These are phyloP conservation scores for Dicentrarchus labrax DNA, from an alignment of 2,113 vertebrate species.

Conservation along the genomic window DNA sequence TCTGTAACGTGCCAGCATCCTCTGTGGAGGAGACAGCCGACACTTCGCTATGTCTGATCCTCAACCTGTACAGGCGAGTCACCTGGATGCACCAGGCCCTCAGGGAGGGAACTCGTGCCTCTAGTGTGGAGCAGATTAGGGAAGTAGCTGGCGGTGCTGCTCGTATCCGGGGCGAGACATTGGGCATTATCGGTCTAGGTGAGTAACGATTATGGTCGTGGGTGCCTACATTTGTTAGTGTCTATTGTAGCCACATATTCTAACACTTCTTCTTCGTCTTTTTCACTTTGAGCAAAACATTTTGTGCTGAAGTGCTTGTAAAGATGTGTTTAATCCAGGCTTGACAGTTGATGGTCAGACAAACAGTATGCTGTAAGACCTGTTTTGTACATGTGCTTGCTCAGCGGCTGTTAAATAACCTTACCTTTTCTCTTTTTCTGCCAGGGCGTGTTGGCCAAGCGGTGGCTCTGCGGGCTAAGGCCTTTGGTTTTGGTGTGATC, in stretches of 20 bases:
- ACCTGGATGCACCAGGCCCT: slow-evolving; percentile 94
- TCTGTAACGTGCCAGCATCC: slow-evolving; percentile 91
- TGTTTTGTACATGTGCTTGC: background rate
- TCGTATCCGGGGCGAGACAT: slow-evolving; percentile 92
- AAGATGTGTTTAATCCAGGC: background rate
- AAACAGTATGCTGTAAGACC: background rate
- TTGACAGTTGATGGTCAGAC: background rate
- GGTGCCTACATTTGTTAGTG: background rate
- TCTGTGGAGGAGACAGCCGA: slow-evolving; percentile 94
- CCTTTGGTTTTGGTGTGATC: slow-evolving; percentile 92
- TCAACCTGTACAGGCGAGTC: slow-evolving; percentile 92
- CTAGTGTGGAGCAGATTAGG: slow-evolving; percentile 91
- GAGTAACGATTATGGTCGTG: slow-evolving; percentile 48
- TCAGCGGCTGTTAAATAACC: background rate
- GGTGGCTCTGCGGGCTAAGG: slow-evolving; percentile 91
- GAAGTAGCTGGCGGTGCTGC: slow-evolving; percentile 93
- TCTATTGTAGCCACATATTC: background rate
- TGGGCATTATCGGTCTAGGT: slow-evolving; percentile 94
- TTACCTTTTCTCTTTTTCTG: slow-evolving; percentile 27
- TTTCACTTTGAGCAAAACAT: background rate
- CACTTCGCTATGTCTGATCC: slow-evolving; percentile 92
- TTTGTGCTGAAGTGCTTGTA: background rate
- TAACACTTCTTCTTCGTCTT: background rate
- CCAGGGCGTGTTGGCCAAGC: slow-evolving; percentile 92
- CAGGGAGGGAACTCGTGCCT: slow-evolving; percentile 90